Base-by-base conservation (phyloP, 2,113 vertebrate genomes). In the Embiotoca jacksoni region DNA sequence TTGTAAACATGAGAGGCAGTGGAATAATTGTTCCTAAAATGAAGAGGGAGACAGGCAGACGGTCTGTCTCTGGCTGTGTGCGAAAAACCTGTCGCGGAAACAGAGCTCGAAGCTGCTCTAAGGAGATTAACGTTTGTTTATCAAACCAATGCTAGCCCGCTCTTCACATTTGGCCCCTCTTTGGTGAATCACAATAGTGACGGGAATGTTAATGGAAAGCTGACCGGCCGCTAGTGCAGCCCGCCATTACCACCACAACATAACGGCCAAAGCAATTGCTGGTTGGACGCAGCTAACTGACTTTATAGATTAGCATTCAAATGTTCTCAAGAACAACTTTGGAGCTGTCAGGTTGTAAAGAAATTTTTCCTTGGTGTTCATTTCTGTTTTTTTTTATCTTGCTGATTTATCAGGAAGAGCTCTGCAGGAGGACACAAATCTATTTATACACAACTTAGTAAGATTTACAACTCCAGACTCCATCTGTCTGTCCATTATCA, bases 101-200 rank as follows among this genome's bases (percentile, higher is more conserved):
- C 50, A 3, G 64, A 62, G 87, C n/a, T 77, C 35, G 60, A 80
- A 80, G 77, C 83, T 47, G 49, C 60, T 7, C 83, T 62, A 36
- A 85, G 72, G 81, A 89, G 80, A 86, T 86, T 77, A 86, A 32
- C 49, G 32, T 68, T 86, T 84, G 79, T 86, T 92, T 78, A 80
- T 78, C 70, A 87, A 81, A 72, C 84, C 62, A 44, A 23, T 44
- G 73, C 70, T 55, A 61, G 32, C 61, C 5, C 63, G 15, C 68
- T 53, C 64, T 81, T 73, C 59, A 7, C 66, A 39, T 74, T 69
- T 61, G 50, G 49, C 11, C 50, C 63, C 41, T 11, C 54, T 41
- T 15, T 65, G 69, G 80, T 36, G 52, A 78, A 71, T 58, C 81
- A n/a, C 56, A 62, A 16, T 39, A 62, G 71, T 64, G 59, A 47